Base-by-base conservation (phyloP, 2,888 invertebrate genomes). In the Megamerina dolium region DNA sequence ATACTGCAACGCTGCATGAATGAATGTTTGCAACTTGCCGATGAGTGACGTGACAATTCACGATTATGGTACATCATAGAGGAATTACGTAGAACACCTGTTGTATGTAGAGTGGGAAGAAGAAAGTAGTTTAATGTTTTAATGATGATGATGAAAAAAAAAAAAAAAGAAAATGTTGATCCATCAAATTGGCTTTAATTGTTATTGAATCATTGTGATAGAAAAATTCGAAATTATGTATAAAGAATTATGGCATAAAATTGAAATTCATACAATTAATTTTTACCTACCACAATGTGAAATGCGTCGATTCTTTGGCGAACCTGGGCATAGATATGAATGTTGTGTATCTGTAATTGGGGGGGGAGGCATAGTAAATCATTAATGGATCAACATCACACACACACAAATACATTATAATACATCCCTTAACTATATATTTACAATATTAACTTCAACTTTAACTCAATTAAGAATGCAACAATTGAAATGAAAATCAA, bases 251-350 rank as follows among this genome's bases (percentile, higher is more conserved):
- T n/a, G n/a, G n/a, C n/a, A n/a, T n/a, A n/a, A n/a, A n/a, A n/a
- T n/a, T n/a, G n/a, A n/a, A n/a, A n/a, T n/a, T n/a, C n/a, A n/a
- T n/a, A n/a, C n/a, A n/a, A n/a, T n/a, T n/a, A 23, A 35, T 10
- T 21, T 34, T 20, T 26, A 36, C 64, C 61, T 57, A 68, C 68
- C 69, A 50, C 62, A 58, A 37, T 68, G 69, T 9, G 69, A 66
- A 12, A 64, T 58, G 38, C 68, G 60, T 43, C 60, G 63, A 49
- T 56, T 61, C 45, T 69, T 68, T 1, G 72, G 72, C 26, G 71
- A 72, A 35, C 66, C 62, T 20, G 71, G 67, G 49, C 72, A 70
- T 17, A 72, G 57, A 58, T 72, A 66, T 18, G 72, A 72, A 44
- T 70, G 62, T 52, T 72, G 68, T 9, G 71, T 72, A 47, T 72